Base-by-base conservation (phyloP, 2,888 invertebrate genomes). In the Leucophenga montana region DNA sequence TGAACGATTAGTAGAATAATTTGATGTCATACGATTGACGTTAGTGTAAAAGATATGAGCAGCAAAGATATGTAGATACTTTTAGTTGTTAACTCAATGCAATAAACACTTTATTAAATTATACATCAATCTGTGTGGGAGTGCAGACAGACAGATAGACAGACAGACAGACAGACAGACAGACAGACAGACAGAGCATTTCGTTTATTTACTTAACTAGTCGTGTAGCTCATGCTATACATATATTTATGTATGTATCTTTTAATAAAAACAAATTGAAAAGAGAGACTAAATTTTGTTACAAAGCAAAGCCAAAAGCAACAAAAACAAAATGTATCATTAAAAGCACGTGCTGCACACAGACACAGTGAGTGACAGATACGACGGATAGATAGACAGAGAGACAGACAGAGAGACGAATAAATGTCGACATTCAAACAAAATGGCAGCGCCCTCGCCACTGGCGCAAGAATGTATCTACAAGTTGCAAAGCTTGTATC, bases 21-120 rank as follows among this genome's bases (percentile, higher is more conserved):
- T 20, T 8, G 8, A 20, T 56, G n/a, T 56, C 11, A 39, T 39
- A 5, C 39, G 39, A 11, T 39, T 39, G 39, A 39, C 39, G 9
- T 39, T 39, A 39, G 39, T 27, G 27, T 8, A 39, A 39, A 39
- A 39, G 39, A 39, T 39, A 39, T 39, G 39, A 8, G 11, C 3
- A 33, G 33, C 33, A 39, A 5, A 39, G 1, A 3, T 27, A 27
- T 27, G 27, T 27, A 39, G 39, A 39, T 39, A 39, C 39, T 39
- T 39, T 39, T 8, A 39, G 11, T 39, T 39, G 39, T 8, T 39
- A 39, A 27, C 11, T 1, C 3, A 39, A 11, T 39, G 39, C 56
- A 22, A 56, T 56, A 56, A 56, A 56, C 56, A 56, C 56, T 11
- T 56, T 20, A 53, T 53, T 53, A 53, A 18, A 53, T 18, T 53